These are phyloP conservation scores for Cyphomyrus plagiostoma DNA, from an alignment of 2,113 vertebrate genomes.

Conservation along the genomic window DNA sequence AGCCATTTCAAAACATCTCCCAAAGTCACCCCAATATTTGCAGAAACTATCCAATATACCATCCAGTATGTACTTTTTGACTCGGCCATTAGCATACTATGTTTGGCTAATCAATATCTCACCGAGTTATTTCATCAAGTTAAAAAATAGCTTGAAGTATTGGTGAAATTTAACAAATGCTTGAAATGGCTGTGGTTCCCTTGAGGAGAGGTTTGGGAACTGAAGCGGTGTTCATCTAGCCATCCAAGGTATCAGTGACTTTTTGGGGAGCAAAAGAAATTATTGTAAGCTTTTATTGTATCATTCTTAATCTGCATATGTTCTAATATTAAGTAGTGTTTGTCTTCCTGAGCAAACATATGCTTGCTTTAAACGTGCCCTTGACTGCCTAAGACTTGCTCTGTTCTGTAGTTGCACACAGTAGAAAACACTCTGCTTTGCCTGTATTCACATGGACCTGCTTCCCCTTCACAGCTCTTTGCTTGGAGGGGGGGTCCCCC, in stretches of 20 bases:
- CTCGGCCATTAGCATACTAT: not conserved
- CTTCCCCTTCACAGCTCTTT: not conserved
- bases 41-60: not conserved
- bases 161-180: not conserved
- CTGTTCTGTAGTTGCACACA: not conserved
- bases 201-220: not conserved
- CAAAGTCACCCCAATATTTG: not conserved
- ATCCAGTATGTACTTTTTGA: not conserved
- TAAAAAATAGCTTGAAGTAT: not conserved
- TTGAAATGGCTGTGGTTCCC: not conserved
- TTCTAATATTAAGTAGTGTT: not conserved
- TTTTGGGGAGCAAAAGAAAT: not conserved
- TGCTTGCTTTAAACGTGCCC: not conserved
- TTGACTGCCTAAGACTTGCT: not conserved
- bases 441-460: not conserved
- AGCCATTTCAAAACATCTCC: not conserved
- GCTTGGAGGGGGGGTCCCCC: not conserved
- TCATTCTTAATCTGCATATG: not conserved
- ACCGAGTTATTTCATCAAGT: not conserved
- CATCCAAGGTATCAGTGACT: not conserved
- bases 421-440: not conserved
- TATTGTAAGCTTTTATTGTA: not conserved
- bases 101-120: not conserved
- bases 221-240: not conserved
- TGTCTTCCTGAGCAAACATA: not conserved